Conservation (phyloP, 2,888 invertebrate species). For the Melanchra persicariae region DNA sequence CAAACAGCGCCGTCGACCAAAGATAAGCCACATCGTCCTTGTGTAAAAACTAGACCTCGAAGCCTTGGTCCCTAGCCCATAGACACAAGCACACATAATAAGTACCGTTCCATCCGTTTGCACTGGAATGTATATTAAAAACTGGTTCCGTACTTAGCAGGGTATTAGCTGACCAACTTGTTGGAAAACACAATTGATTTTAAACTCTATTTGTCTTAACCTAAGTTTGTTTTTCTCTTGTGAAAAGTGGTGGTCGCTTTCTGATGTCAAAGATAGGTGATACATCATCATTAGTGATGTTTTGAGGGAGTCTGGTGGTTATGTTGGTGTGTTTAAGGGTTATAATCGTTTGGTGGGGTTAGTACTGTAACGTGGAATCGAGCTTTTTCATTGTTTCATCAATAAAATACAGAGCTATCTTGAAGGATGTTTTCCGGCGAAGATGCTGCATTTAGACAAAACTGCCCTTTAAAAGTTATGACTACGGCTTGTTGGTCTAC, state of each 20-base stretch:
- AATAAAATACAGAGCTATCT: slow-evolving; percentile 5
- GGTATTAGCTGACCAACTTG: slow-evolving; percentile 75
- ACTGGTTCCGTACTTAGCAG: slow-evolving; percentile 80
- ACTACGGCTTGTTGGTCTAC: too few species aligned
- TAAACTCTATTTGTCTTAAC: slow-evolving; percentile 16
- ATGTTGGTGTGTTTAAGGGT: not conserved
- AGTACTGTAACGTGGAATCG: slow-evolving; percentile 12
- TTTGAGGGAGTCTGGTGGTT: slow-evolving; percentile 48
- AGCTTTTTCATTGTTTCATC: slow-evolving; percentile 41
- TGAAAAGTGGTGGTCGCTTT: slow-evolving; percentile 33
- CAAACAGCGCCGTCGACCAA: slow-evolving; percentile 8
- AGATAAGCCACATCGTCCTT: slow-evolving; percentile 26
- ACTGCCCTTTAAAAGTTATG: too few species aligned
- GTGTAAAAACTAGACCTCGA: slow-evolving; percentile 59
- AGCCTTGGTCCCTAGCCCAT: slow-evolving; percentile 27
- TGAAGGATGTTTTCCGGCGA: slow-evolving; percentile 15
- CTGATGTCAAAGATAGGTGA: slow-evolving; percentile 55
- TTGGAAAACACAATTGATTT: slow-evolving; percentile 27
- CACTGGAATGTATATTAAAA: slow-evolving; percentile 79
- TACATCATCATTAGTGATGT: slow-evolving; percentile 60
- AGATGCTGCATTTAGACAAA: not conserved
- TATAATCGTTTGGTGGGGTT: slow-evolving; percentile 15
- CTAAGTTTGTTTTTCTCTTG: slow-evolving; percentile 29
- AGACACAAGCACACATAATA: slow-evolving; percentile 60
- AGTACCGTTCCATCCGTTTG: slow-evolving; percentile 73